Evolutionary conservation across 2,113 vertebrate genomes (phyloP).

Genomic region (Phrynosoma platyrhinos): DNA sequence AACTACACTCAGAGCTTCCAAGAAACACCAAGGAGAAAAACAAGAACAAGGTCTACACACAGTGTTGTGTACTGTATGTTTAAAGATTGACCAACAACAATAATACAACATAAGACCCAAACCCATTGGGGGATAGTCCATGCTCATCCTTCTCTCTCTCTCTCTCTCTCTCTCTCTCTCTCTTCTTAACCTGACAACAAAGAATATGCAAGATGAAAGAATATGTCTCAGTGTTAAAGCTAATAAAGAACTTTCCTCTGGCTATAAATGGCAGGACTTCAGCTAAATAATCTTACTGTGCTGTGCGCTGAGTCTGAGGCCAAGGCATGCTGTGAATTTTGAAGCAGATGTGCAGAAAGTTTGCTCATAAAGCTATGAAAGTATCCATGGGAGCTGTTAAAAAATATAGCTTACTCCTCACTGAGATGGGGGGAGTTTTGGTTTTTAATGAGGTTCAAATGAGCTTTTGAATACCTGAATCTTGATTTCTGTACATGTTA

Average conservation of each 20-base stretch:
- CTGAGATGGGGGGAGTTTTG: fast-evolving
- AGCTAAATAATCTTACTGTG: slow-evolving; percentile 18
- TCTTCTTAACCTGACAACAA: slow-evolving; percentile 18
- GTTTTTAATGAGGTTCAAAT: slow-evolving; percentile 14
- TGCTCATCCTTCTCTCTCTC: not conserved
- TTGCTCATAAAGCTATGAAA: not conserved
- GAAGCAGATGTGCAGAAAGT: not conserved
- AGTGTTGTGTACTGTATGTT: not conserved
- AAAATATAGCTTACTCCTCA: not conserved
- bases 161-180: not conserved
- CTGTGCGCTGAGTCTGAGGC: not conserved
- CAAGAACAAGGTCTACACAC: not conserved
- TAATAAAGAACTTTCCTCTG: slow-evolving; percentile 31
- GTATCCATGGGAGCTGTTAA: not conserved
- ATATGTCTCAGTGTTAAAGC: slow-evolving; percentile 7
- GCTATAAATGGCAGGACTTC: not conserved
- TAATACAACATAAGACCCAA: not conserved
- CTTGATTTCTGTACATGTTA: not conserved
- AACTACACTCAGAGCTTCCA: not conserved
- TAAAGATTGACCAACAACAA: slow-evolving; percentile 15
- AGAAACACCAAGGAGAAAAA: not conserved
- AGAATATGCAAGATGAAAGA: slow-evolving; percentile 21
- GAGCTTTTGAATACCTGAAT: not conserved
- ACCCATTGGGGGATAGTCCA: not conserved
- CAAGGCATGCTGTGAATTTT: slow-evolving; percentile 2